Conservation (phyloP, 2,888 invertebrate species). For the Biston stratarius region DNA sequence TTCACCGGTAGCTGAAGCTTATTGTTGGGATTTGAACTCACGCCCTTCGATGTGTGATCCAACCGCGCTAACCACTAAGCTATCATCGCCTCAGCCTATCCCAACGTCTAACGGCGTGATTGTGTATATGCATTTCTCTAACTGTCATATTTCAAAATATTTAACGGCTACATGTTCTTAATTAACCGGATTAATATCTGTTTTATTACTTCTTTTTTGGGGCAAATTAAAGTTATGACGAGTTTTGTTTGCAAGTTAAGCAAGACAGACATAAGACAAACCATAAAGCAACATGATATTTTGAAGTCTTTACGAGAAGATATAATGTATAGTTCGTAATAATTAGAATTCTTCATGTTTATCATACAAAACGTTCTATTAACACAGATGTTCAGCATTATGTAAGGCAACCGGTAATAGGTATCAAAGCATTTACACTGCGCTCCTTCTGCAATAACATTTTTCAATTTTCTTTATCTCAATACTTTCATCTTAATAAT, state of each 20-base stretch:
- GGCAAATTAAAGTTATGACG: constrained; percentile 32
- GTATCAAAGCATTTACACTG: constrained; percentile 25
- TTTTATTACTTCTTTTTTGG: constrained; percentile 31
- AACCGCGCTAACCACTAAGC: too few relatives aligned
- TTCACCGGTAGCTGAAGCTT: too few relatives aligned
- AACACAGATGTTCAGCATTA: constrained; percentile 81
- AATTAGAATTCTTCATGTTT: constrained; percentile 51
- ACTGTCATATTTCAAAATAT: constrained; percentile 24
- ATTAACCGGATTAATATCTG: constrained; percentile 27
- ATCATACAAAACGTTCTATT: constrained; percentile 68
- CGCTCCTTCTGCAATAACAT: constrained; percentile 30
- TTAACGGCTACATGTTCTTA: constrained; percentile 27
- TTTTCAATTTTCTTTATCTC: constrained; percentile 32
- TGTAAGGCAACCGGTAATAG: constrained; percentile 56
- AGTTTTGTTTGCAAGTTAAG: constrained; percentile 35
- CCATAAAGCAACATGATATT: constrained; percentile 41
- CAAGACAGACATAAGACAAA: constrained; percentile 35
- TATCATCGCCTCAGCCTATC: too few relatives aligned
- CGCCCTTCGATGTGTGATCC: too few relatives aligned
- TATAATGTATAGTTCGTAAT: constrained; percentile 19
- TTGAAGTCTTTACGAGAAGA: constrained; percentile 34
- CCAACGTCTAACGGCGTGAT: too few relatives aligned
- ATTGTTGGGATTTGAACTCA: too few relatives aligned
- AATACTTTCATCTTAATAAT: constrained; percentile 29
- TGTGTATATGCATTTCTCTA: not conserved